phyloP scores from a whole-genome alignment of 2,797 vertebrate genomes.

The Cyprinella venusta region DNA sequence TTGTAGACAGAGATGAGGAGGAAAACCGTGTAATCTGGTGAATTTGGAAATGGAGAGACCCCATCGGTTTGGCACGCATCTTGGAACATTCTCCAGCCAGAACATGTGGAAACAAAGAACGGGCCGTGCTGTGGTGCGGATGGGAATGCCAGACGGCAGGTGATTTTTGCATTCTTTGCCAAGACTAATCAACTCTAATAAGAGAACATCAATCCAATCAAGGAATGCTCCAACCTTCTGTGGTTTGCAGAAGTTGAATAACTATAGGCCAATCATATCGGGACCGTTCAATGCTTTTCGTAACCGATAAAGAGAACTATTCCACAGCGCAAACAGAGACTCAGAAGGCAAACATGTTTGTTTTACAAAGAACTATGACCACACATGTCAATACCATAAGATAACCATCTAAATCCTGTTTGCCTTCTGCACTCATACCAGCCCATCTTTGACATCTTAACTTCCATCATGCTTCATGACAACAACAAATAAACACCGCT shows the following conservation, averaged over 20 bases:
- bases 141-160: conserved; percentile 73
- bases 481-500: conserved; percentile 59
- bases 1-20: conserved; percentile 35
- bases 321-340: conserved; percentile 35
- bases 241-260: conserved; percentile 56
- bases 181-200: conserved; percentile 68
- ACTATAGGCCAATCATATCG: conserved; percentile 14
- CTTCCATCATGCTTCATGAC: conserved; percentile 52
- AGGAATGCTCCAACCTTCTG: conserved; percentile 50
- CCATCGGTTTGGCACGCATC: conserved; percentile 68
- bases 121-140: conserved; percentile 58
- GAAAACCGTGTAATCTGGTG: conserved; percentile 65
- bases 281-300: conserved; percentile 13
- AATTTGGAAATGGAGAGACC: conserved; percentile 69
- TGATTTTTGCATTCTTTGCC: conserved; percentile 68
- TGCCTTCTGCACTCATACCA: conserved; percentile 48
- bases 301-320: conserved; percentile 35
- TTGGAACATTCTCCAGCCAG: conserved; percentile 73
- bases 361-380: conserved; percentile 47
- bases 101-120: conserved; percentile 67
- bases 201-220: conserved; percentile 62
- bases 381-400: conserved; percentile 55
- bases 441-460: conserved; percentile 51
- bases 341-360: conserved; percentile 40
- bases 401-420: conserved; percentile 57